Percentiles rank a stretch among this genome's conserved stretches.
Conservation (phyloP, 64 coral and sea anemone genomes). For the Exaiptasia diaphana region DNA sequence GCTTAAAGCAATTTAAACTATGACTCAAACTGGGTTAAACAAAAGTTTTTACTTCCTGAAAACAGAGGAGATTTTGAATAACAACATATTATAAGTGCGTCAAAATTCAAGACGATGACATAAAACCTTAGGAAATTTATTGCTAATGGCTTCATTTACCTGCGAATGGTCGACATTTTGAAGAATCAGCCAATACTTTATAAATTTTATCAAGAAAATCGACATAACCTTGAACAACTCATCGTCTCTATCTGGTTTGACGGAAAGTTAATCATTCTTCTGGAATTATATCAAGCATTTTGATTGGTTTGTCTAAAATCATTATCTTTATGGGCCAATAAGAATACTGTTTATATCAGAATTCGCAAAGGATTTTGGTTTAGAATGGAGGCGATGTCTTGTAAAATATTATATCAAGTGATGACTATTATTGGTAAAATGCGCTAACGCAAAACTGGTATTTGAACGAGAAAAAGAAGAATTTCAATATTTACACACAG, state of each 20-base stretch:
- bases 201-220: not conserved
- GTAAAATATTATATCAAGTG: no score
- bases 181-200: not conserved
- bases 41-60: no score
- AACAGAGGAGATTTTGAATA: no score
- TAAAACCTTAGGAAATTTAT: no score
- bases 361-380: slow-evolving; percentile 23
- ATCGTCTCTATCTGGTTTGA: not conserved
- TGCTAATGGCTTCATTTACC: no score
- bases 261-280: no score
- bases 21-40: no score
- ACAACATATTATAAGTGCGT: no score
- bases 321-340: not conserved
- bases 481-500: not conserved
- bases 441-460: no score
- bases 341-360: not conserved
- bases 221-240: not conserved
- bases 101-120: no score
- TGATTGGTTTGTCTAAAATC: not conserved
- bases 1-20: no score
- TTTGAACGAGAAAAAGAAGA: not conserved
- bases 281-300: not conserved
- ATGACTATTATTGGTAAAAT: no score
- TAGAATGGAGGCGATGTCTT: slow-evolving; percentile 3
- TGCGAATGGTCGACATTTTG: slow-evolving; percentile 9